phyloP scores from a whole-genome alignment of 2,797 vertebrate genomes.

The Pelobates cultripes region DNA sequence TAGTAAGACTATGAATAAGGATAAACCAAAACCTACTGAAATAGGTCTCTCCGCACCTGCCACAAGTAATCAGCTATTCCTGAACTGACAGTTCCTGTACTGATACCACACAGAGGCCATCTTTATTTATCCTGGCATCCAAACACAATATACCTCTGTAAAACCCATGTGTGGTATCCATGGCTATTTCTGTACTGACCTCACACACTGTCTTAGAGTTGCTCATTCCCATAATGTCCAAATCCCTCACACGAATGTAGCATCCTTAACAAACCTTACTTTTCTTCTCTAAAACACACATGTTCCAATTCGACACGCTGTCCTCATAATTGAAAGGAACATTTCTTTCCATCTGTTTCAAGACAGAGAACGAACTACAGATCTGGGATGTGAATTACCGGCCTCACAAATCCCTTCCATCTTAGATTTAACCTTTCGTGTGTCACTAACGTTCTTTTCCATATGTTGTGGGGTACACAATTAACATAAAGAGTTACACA shows the following conservation, averaged over 20 bases:
- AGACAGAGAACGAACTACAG: constrained; percentile 24
- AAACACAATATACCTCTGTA: neutral
- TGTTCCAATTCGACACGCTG: constrained; percentile 24
- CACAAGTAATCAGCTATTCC: neutral
- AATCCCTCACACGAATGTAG: neutral
- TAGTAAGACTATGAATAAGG: neutral
- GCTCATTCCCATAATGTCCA: neutral
- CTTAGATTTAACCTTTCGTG: neutral
- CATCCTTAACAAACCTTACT: neutral
- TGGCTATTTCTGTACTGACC: constrained; percentile 9
- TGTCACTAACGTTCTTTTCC: neutral
- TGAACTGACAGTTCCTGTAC: neutral
- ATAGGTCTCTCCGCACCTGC: constrained; percentile 6
- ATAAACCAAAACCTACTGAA: neutral
- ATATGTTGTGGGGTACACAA: too few relatives aligned
- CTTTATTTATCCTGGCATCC: neutral
- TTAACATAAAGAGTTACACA: too few relatives aligned
- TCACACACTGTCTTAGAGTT: constrained; percentile 5
- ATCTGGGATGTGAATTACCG: constrained; percentile 14
- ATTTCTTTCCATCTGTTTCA: constrained; percentile 33
- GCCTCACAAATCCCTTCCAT: neutral
- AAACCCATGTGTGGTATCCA: neutral
- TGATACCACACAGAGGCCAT: neutral
- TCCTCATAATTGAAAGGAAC: constrained; percentile 10
- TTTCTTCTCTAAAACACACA: constrained; percentile 6